Evolutionary conservation across 1,140 invertebrate genomes (phyloP).

Genomic region (Hylaeus volcanicus): DNA sequence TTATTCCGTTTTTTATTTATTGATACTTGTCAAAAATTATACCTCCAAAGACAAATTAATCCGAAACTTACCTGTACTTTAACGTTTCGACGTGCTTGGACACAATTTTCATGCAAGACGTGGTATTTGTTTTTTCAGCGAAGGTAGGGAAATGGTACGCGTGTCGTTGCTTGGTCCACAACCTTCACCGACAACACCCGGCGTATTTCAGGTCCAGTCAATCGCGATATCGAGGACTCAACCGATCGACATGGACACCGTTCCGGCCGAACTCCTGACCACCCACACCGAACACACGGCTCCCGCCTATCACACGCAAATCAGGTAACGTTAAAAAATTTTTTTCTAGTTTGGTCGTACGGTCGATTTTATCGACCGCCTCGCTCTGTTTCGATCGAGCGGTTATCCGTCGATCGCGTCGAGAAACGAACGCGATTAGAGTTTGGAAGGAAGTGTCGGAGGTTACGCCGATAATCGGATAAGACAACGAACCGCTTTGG

Average conservation of each 20-base stretch:
- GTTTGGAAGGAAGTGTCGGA: not conserved
- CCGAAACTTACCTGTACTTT: too few species aligned
- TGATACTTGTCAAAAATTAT: too few species aligned
- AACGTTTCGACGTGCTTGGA: too few species aligned
- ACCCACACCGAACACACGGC: constrained; percentile 79
- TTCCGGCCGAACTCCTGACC: constrained; percentile 76
- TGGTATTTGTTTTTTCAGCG: constrained; percentile 67
- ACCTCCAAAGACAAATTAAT: too few species aligned
- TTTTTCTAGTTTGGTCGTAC: too few species aligned
- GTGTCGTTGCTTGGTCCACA: constrained; percentile 77
- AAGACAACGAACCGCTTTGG: too few species aligned
- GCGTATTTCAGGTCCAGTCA: constrained; percentile 77
- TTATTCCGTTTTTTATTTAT: not conserved
- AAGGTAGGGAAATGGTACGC: constrained; percentile 79
- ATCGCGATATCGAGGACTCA: constrained; percentile 66
- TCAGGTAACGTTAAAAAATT: constrained; percentile 66
- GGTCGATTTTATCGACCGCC: not conserved
- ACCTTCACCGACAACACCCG: constrained; percentile 78
- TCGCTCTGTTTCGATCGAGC: not conserved
- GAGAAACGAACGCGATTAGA: not conserved
- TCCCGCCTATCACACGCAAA: constrained; percentile 78
- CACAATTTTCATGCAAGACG: not conserved
- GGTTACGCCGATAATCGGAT: not conserved
- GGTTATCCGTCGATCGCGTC: not conserved
- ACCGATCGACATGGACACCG: constrained; percentile 73